phyloP scores from a whole-genome alignment of 2,888 invertebrate species.

The Alsophila aescularia region DNA sequence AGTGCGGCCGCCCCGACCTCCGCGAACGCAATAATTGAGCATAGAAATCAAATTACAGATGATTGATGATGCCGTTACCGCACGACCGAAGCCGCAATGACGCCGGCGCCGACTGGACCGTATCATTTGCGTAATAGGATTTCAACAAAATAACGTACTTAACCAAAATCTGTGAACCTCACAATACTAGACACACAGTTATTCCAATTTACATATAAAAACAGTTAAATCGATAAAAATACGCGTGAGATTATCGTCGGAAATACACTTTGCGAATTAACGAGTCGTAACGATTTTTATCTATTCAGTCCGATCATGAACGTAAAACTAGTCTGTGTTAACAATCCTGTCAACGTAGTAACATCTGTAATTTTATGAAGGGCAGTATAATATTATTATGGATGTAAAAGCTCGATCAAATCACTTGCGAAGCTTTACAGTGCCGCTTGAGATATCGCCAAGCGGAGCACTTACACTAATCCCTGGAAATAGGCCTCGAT shows the following conservation, averaged over 20 bases:
- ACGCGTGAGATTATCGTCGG: slow-evolving; percentile 13
- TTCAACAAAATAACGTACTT: slow-evolving; percentile 64
- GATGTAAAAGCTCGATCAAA: slow-evolving; percentile 62
- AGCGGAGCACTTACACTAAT: slow-evolving; percentile 29
- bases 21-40: slow-evolving; percentile 83
- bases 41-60: slow-evolving; percentile 84
- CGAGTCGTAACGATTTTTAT: slow-evolving; percentile 8
- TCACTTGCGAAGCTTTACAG: slow-evolving; percentile 60
- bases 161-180: slow-evolving; percentile 35
- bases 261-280: slow-evolving; percentile 18
- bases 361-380: slow-evolving; percentile 63
- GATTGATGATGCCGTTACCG: slow-evolving; percentile 83
- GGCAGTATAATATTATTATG: slow-evolving; percentile 66
- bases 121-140: slow-evolving; percentile 78
- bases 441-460: slow-evolving; percentile 53
- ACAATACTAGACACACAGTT: slow-evolving; percentile 32
- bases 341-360: slow-evolving; percentile 50
- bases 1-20: slow-evolving; percentile 73
- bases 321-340: slow-evolving; percentile 37
- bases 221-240: slow-evolving; percentile 23
- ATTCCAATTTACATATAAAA: slow-evolving; percentile 31
- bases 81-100: slow-evolving; percentile 79
- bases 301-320: slow-evolving; percentile 3
- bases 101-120: slow-evolving; percentile 66
- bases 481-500: slow-evolving; percentile 46